Evolutionary conservation across 92 coral and sea anemone species (phyloP).

Genomic region (Umimayanthus chanpuru): DNA sequence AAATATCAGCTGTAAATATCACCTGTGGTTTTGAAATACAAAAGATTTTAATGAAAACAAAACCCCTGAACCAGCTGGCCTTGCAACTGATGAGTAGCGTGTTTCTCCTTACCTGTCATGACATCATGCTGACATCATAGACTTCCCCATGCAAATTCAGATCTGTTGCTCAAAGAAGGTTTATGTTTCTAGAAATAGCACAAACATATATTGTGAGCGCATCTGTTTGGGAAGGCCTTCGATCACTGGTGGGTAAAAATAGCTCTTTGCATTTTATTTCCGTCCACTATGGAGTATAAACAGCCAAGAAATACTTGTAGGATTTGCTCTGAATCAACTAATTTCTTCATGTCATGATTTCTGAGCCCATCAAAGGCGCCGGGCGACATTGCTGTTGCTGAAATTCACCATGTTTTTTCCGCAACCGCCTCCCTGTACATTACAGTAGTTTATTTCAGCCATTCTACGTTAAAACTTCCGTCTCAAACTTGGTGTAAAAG

Average conservation of each 20-base stretch:
- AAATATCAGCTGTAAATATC: neutral
- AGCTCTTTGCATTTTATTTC: slow-evolving; percentile 99
- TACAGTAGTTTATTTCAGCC: slow-evolving; percentile 40
- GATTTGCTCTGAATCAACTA: slow-evolving; percentile 38
- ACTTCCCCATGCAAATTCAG: slow-evolving; percentile 90
- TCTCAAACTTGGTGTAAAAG: slow-evolving; percentile 34
- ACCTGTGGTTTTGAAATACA: neutral
- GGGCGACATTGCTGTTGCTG: slow-evolving; percentile 35
- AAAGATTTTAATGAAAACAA: neutral
- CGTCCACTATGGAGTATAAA: slow-evolving; percentile 93
- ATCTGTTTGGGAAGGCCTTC: slow-evolving; percentile 92
- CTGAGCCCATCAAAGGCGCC: neutral
- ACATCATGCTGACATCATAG: slow-evolving; percentile 93
- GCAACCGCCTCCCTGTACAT: slow-evolving; percentile 41
- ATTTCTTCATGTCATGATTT: slow-evolving; percentile 16
- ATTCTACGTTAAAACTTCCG: slow-evolving; percentile 59
- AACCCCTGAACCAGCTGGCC: neutral
- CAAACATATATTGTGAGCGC: slow-evolving; percentile 92
- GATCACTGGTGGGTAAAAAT: slow-evolving; percentile 99
- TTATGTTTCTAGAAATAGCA: slow-evolving; percentile 96
- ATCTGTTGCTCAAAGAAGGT: slow-evolving; percentile 73
- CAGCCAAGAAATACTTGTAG: slow-evolving; percentile 71
- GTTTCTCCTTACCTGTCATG: slow-evolving; percentile 78
- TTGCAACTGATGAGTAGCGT: slow-evolving; percentile 26
- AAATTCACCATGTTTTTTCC: slow-evolving; percentile 63